These are phyloP conservation scores for Myotis findleyi DNA, from an alignment of 2,797 vertebrate genomes.

Conservation along the genomic window DNA sequence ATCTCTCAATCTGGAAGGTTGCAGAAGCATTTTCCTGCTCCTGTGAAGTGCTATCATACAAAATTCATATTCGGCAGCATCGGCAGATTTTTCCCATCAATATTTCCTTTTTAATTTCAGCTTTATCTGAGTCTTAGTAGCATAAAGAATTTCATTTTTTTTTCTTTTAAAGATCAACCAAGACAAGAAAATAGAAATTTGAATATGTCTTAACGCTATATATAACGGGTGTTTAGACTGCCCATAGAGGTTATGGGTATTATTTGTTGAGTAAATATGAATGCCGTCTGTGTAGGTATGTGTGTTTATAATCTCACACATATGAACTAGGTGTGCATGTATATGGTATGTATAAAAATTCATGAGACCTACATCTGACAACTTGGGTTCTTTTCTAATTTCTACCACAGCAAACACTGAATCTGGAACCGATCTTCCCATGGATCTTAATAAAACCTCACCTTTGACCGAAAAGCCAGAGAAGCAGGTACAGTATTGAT, in stretches of 20 bases:
- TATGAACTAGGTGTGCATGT: background rate
- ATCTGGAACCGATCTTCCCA: conserved; percentile 48
- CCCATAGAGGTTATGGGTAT: background rate
- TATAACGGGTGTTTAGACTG: background rate
- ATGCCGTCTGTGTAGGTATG: background rate
- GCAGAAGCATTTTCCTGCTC: conserved; percentile 53
- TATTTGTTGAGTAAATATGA: background rate
- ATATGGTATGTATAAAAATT: conserved; percentile 8
- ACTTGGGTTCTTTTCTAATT: conserved; percentile 62
- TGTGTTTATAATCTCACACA: background rate
- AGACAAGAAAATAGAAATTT: conserved; percentile 52
- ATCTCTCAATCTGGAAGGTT: conserved; percentile 32
- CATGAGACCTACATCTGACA: conserved; percentile 35
- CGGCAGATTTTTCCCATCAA: conserved; percentile 75
- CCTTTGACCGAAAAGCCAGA: conserved; percentile 55
- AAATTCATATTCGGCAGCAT: conserved; percentile 73
- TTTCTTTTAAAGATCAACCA: conserved; percentile 62
- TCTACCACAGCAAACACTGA: conserved; percentile 71
- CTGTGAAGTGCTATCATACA: conserved; percentile 61
- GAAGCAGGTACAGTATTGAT: conserved; percentile 65
- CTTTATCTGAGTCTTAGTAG: conserved; percentile 63
- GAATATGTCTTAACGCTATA: background rate
- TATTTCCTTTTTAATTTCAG: conserved; percentile 79
- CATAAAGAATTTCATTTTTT: conserved; percentile 70
- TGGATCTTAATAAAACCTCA: conserved; percentile 56